Base-by-base conservation (phyloP, 1,140 invertebrate species). In the Drosophila grimshawi region DNA sequence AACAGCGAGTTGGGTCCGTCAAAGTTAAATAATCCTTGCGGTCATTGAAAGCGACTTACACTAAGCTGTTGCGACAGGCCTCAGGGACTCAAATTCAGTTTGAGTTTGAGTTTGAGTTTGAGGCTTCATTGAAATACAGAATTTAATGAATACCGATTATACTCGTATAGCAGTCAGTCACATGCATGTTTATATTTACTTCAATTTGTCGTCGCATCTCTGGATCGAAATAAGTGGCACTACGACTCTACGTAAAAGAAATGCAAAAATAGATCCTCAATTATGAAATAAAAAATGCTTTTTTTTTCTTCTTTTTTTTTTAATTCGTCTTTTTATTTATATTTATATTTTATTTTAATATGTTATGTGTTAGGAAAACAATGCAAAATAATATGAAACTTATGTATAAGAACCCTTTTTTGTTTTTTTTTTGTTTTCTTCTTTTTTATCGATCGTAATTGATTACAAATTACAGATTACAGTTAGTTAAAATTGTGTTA, bases 311-410 rank as follows among this genome's bases (percentile, higher is more conserved):
- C 1, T 19, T 19, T 19, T 19, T 19, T 46, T 56, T 78, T 74
- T 35, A 64, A 76, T 79, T 72, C 62, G 65, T 74, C 65, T 56
- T 74, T 74, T 74, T 69, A 74, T 64, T 86, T 85, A 75, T 85
- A 80, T 77, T 77, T 64, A 80, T 78, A 66, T 67, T 81, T 78
- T 68, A 66, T 63, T 69, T 77, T 67, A 70, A 71, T 82, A 81
- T 78, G 53, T 76, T 81, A 66, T 56, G 80, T 86, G 75, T 86
- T 86, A 86, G 83, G 78, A 81, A 86, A 86, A 86, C 79, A 86
- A 86, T 86, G 78, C 75, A 70, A 86, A 86, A 86, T 80, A 69
- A 80, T 80, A 80, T 77, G 73, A 86, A 83, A 79, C 73, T 76
- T 83, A 83, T 86, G 37, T 86, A 77, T 85, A 80, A 80, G 81